Conservation (phyloP, 2,113 vertebrate genomes). For the Hemiscyllium ocellatum region DNA sequence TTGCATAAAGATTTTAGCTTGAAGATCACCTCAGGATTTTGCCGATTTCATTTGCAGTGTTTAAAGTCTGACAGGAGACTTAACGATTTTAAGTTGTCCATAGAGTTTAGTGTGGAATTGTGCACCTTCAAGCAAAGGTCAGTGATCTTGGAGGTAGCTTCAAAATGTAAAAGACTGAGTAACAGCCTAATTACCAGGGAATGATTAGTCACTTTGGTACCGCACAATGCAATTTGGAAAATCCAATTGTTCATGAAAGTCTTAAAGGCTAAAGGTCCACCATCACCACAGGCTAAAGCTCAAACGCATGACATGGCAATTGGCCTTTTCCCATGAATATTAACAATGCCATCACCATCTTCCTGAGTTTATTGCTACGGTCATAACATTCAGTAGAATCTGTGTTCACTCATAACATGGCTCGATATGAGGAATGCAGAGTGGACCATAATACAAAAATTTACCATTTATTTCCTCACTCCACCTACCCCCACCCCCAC, state of each 20-base stretch:
- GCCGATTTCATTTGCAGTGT: not conserved
- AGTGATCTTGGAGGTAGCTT: constrained; percentile 60
- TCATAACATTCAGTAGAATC: constrained; percentile 65
- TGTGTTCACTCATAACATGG: constrained; percentile 64
- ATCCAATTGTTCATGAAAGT: constrained; percentile 32
- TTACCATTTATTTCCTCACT: constrained; percentile 51
- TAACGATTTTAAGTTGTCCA: constrained; percentile 41
- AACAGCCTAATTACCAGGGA: constrained; percentile 54
- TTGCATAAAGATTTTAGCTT: not conserved
- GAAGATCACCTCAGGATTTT: constrained; percentile 12
- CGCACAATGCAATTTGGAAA: constrained; percentile 31
- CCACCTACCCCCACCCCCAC: too few species aligned
- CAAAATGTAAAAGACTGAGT: constrained; percentile 45
- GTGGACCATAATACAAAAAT: constrained; percentile 51
- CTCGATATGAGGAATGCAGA: constrained; percentile 66
- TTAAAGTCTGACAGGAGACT: constrained; percentile 1
- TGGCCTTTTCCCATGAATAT: constrained; percentile 67
- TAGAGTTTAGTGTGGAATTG: constrained; percentile 45
- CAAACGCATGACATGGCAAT: constrained; percentile 80
- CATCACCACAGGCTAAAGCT: constrained; percentile 61
- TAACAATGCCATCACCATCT: constrained; percentile 63
- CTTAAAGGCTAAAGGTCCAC: constrained; percentile 56
- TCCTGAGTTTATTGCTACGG: constrained; percentile 56
- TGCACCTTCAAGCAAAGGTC: constrained; percentile 50
- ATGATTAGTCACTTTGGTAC: constrained; percentile 52